A percentile compares a stretch with the other conserved stretches of the same genome.
Conservation (phyloP, 2,113 vertebrate genomes). For the Microcebus tavaratra region DNA sequence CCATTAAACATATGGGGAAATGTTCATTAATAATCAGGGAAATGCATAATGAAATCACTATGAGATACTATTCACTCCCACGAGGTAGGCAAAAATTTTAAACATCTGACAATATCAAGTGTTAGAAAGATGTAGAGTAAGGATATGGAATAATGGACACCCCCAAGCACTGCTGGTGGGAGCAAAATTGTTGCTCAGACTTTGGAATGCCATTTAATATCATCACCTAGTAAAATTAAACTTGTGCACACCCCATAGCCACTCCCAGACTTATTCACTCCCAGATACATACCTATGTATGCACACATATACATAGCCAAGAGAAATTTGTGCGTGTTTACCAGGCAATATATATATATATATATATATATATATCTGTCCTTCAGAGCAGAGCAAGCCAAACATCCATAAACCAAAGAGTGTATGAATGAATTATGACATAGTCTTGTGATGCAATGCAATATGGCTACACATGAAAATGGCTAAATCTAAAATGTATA, state of each 20-base stretch:
- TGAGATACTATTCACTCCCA: neutral
- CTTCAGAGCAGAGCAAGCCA: neutral
- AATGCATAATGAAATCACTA: neutral
- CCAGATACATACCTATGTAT: neutral
- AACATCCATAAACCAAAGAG: neutral
- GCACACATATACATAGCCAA: neutral
- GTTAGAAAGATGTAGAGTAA: neutral
- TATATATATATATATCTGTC: neutral
- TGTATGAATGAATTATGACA: neutral
- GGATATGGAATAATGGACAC: no score
- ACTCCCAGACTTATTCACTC: neutral
- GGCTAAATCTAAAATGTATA: neutral
- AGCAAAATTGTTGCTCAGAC: neutral
- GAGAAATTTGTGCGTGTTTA: neutral
- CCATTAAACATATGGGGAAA: neutral
- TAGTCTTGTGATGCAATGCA: neutral
- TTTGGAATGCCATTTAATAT: neutral
- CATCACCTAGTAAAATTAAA: neutral
- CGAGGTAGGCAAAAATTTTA: neutral
- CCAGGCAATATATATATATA: neutral
- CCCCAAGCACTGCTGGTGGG: neutral
- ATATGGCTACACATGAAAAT: neutral
- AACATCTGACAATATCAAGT: neutral
- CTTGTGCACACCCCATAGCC: neutral
- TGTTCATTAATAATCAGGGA: neutral